Conservation (phyloP, 2,113 vertebrate species). For the Steatornis caripensis region DNA sequence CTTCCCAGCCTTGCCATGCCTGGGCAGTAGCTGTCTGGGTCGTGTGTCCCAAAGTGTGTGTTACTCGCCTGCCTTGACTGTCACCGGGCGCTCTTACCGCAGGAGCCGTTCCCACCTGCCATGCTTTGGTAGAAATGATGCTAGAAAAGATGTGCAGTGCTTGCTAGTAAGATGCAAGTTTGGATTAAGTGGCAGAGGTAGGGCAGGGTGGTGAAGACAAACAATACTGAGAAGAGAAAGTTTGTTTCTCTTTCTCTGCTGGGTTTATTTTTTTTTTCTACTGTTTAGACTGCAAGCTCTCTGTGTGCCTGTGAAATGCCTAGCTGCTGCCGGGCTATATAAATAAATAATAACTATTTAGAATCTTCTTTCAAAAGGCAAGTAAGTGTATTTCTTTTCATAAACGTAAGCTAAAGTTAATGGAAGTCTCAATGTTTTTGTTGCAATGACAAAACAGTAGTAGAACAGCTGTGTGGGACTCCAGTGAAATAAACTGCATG, state of each 20-base stretch:
- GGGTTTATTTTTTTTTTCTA: slow-evolving; percentile 3
- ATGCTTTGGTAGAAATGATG: fast-evolving
- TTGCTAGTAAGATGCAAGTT: fast-evolving
- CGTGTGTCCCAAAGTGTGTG: fast-evolving
- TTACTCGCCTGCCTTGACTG: not conserved
- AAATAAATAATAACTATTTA: slow-evolving; percentile 59
- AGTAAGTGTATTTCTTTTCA: slow-evolving; percentile 50
- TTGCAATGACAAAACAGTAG: slow-evolving; percentile 42
- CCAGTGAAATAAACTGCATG: slow-evolving; percentile 21
- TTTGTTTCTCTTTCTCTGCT: not conserved
- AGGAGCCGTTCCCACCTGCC: not conserved
- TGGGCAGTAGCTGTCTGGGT: not conserved
- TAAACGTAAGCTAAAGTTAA: slow-evolving; percentile 61
- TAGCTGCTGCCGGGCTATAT: not conserved
- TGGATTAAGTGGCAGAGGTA: not conserved
- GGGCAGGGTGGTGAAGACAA: not conserved
- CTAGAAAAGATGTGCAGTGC: fast-evolving
- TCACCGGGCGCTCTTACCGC: not conserved
- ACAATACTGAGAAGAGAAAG: not conserved
- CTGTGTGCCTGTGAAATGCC: not conserved
- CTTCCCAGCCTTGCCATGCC: too few species aligned
- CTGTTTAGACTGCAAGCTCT: not conserved
- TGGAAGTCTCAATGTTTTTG: slow-evolving; percentile 49
- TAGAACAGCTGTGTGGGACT: slow-evolving; percentile 48
- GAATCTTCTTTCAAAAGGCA: slow-evolving; percentile 54